These are phyloP conservation scores for Gymnocypris eckloni DNA, from an alignment of 2,797 vertebrate genomes.

Conservation along the genomic window DNA sequence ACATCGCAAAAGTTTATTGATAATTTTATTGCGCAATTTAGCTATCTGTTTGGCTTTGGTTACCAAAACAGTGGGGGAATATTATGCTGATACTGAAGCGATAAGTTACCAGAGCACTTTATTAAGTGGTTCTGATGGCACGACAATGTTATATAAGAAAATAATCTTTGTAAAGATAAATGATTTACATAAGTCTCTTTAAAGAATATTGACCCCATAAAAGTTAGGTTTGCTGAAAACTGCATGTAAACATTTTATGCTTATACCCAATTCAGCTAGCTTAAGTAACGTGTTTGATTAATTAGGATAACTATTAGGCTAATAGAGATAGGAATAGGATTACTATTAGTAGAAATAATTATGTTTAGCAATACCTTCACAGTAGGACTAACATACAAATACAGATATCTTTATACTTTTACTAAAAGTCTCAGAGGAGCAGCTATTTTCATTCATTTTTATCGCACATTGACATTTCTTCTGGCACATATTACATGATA, in stretches of 20 bases:
- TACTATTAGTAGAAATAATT: background rate
- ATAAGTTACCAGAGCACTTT: background rate
- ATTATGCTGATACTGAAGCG: background rate
- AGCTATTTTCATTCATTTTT: background rate
- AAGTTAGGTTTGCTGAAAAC: background rate
- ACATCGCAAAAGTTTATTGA: background rate
- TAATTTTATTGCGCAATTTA: background rate
- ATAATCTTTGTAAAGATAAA: slow-evolving; percentile 4
- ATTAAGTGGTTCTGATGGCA: slow-evolving; percentile 2
- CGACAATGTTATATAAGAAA: background rate
- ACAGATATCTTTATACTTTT: background rate
- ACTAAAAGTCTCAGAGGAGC: background rate
- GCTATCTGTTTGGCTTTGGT: background rate
- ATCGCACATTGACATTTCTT: background rate
- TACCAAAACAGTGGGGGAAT: background rate
- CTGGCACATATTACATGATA: background rate
- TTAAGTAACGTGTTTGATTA: background rate
- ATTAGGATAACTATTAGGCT: background rate
- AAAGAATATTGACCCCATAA: background rate
- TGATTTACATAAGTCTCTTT: background rate
- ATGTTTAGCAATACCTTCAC: background rate
- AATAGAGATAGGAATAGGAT: background rate
- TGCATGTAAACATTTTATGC: background rate
- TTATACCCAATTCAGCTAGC: background rate
- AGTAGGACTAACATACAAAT: background rate